phyloP scores from a whole-genome alignment of 2,888 invertebrate genomes.

The Schizaphis graminum region DNA sequence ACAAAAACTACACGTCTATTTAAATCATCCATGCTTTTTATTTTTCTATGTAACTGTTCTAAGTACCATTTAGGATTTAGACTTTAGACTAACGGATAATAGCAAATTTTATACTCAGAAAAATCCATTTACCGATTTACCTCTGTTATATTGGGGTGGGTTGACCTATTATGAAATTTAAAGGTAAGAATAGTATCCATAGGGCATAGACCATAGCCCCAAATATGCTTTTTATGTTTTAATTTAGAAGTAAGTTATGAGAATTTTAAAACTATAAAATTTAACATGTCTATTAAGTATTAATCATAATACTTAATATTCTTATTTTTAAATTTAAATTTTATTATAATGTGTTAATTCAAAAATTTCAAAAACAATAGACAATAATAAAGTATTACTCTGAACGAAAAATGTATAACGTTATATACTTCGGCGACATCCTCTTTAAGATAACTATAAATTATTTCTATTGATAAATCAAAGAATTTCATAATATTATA shows the following conservation, averaged over 20 bases:
- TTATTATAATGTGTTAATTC: not conserved
- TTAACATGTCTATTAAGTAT: not conserved
- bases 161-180: not conserved
- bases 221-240: not conserved
- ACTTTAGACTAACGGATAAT: not conserved
- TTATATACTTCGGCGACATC: not conserved
- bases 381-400: not conserved
- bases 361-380: not conserved
- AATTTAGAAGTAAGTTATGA: not conserved
- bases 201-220: not conserved
- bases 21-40: too few species aligned
- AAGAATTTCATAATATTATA: not conserved
- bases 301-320: not conserved
- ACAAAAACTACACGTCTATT: too few species aligned
- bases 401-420: not conserved
- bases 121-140: not conserved
- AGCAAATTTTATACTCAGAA: not conserved
- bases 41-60: too few species aligned
- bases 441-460: not conserved
- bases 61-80: not conserved
- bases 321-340: not conserved
- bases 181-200: not conserved
- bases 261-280: not conserved
- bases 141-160: not conserved
- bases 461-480: not conserved